Base-by-base conservation (phyloP, 92 coral and sea anemone genomes). In the Virgularia gustaviana region DNA sequence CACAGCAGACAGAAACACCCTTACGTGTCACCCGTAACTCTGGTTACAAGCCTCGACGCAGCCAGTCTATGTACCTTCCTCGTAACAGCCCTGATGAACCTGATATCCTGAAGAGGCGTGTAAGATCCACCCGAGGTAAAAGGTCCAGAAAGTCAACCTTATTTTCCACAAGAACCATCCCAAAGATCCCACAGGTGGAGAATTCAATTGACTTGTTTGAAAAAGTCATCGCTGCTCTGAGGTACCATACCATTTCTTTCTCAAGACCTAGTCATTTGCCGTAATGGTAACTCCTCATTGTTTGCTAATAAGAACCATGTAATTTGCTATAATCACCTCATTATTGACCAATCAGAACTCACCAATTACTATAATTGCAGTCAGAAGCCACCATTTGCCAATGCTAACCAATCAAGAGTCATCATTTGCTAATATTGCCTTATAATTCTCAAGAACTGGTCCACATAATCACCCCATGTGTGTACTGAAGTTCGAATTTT, bases 121-220 rank as follows among this genome's bases (percentile, higher is more conserved):
- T 38, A 1, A 7, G 75, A 13, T 68, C 75, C 13, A 68, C 75
- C 16, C n/a, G 61, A 68, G 75, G 75, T 0, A 38, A 47, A 18
- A 49, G 36, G n/a, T 35, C 43, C 0, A 49, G 75, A 35, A 68
- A 68, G 61, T 4, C 75, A 2, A 49, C 75, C 4, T 68, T 68
- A 49, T 68, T 68, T 47, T 49, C 75, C 19, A 55, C 44, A 19
- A 1, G 75, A 32, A 49, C 75, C 18, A 51, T 54, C 0, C 75
- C 75, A 68, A 68, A 68, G 41, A 68, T 68, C 20, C 75, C 75
- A n/a, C 75, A 68, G 23, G 35, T 68, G 33, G 60, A 68, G 12
- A 68, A 68, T 47, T 68, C 75, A 29, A 22, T 68, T 0, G 75
- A 68, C 32, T 49, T 68, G 62, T 68, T 68, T 49, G 75, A 68